These are phyloP conservation scores for Streptopelia turtur DNA, from an alignment of 2,797 vertebrate genomes.

Conservation along the genomic window DNA sequence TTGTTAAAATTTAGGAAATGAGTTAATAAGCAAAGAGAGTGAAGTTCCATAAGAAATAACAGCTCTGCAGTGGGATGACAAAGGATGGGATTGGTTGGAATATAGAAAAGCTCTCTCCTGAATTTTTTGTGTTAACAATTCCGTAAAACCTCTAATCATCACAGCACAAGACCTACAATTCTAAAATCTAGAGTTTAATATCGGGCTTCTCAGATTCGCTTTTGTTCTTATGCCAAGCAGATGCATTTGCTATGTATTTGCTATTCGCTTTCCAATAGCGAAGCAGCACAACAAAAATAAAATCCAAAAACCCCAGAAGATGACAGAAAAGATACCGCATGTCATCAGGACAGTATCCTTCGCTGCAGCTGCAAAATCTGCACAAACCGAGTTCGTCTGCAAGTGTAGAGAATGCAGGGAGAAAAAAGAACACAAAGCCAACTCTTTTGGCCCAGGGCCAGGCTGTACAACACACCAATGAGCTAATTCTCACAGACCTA, in stretches of 20 bases:
- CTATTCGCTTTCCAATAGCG: not conserved
- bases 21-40: not conserved
- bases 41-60: not conserved
- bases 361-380: not conserved
- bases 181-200: slow-evolving; percentile 6
- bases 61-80: not conserved
- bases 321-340: not conserved
- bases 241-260: not conserved
- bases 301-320: not conserved
- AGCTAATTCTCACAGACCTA: not conserved
- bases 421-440: not conserved
- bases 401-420: fast-evolving
- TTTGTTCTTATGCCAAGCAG: not conserved
- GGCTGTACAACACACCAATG: not conserved
- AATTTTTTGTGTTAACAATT: not conserved
- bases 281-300: not conserved
- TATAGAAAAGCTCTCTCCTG: not conserved
- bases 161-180: not conserved
- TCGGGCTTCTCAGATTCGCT: not conserved
- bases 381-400: not conserved
- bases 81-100: not conserved
- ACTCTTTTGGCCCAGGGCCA: not conserved
- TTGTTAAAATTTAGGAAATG: not conserved
- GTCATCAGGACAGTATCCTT: not conserved
- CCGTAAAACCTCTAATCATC: not conserved